Evolutionary conservation across 2,797 vertebrate species (phyloP).

Genomic region (Ceryle rudis): DNA sequence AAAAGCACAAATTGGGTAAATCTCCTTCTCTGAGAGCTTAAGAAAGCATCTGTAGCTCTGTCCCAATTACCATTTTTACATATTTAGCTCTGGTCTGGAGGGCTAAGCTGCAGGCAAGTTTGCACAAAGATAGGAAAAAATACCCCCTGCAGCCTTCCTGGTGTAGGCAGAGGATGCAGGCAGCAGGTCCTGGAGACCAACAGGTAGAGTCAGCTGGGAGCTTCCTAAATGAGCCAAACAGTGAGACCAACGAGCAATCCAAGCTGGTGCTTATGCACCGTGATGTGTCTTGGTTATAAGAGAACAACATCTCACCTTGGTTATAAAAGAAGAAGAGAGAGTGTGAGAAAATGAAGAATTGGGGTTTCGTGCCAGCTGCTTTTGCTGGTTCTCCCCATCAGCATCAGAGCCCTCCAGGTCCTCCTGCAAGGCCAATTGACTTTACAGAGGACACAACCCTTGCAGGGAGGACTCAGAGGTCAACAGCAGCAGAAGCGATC

Average conservation of each 20-base stretch:
- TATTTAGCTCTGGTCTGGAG: background rate
- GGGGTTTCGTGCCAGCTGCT: background rate
- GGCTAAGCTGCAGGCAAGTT: background rate
- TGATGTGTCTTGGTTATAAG: rapidly evolving
- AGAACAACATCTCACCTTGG: background rate
- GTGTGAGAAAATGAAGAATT: background rate
- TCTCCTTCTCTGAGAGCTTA: background rate
- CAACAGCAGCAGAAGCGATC: background rate
- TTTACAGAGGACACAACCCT: background rate
- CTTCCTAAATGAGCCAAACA: background rate
- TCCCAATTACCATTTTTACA: background rate
- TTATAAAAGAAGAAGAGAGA: background rate
- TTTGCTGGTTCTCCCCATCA: background rate
- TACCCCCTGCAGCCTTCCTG: background rate
- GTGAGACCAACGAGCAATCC: rapidly evolving
- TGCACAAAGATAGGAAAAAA: background rate
- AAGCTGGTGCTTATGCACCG: background rate
- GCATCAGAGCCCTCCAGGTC: rapidly evolving
- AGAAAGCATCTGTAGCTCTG: background rate
- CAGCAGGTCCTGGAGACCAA: background rate
- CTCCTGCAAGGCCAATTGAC: background rate
- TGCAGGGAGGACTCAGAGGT: background rate
- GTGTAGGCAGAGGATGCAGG: background rate
- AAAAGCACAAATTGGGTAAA: background rate
- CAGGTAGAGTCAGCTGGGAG: background rate